Percentiles rank a stretch among this genome's conserved stretches.
phyloP scores from a whole-genome alignment of 2,113 vertebrate species.

The Anolis sagrei region DNA sequence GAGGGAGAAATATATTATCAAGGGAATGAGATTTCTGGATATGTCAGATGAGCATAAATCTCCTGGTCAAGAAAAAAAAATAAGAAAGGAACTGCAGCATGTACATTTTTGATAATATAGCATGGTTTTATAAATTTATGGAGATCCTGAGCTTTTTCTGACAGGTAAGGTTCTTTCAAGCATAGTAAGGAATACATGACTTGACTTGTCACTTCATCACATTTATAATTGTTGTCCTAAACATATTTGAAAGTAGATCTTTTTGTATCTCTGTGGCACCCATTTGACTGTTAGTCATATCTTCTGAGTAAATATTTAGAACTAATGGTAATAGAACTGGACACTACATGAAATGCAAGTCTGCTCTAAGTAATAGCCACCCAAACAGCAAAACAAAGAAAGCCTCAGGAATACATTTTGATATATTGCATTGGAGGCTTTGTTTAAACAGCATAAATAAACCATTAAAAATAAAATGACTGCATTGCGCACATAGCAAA shows the following conservation, averaged over 20 bases:
- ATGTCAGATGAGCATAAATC: not conserved
- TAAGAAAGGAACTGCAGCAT: rapidly evolving
- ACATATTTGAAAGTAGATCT: not conserved
- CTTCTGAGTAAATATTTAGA: not conserved
- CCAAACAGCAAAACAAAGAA: no score
- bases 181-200: not conserved
- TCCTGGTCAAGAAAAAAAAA: slow-evolving; percentile 3
- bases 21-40: not conserved
- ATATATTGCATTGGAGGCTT: no score
- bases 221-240: not conserved
- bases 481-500: no score
- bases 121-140: not conserved
- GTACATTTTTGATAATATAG: not conserved
- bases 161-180: not conserved
- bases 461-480: no score
- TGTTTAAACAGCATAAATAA: no score
- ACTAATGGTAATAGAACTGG: not conserved
- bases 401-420: no score
- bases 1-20: not conserved
- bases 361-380: not conserved
- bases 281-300: not conserved
- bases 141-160: not conserved
- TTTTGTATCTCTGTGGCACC: not conserved
- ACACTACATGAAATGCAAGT: not conserved
- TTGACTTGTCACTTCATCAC: not conserved